A percentile compares a stretch with the other conserved stretches of the same genome.
These are phyloP conservation scores for Zonotrichia leucophrys DNA, from an alignment of 2,113 vertebrate species.

Conservation along the genomic window DNA sequence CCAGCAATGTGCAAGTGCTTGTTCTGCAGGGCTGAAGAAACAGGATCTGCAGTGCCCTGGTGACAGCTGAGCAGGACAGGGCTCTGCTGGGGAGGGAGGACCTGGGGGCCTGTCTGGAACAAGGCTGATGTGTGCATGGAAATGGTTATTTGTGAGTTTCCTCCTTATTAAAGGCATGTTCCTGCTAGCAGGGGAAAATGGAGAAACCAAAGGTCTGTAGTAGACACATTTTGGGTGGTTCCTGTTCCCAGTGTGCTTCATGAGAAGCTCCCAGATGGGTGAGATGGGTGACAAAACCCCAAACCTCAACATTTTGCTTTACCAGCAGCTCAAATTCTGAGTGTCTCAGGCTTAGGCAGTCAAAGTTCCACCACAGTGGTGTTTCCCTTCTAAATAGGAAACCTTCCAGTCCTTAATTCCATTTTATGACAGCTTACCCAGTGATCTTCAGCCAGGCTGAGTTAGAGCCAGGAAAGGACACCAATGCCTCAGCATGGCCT, in stretches of 20 bases:
- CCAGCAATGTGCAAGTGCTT: not conserved
- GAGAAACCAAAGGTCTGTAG: not conserved
- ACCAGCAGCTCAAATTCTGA: not conserved
- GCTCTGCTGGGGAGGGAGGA: constrained; percentile 14
- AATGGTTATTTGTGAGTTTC: not conserved
- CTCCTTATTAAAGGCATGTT: not conserved
- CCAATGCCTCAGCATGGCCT: accelerated
- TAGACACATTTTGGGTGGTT: not conserved
- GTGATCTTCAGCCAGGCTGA: not conserved
- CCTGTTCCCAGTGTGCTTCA: not conserved
- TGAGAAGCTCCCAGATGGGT: not conserved
- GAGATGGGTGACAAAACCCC: not conserved
- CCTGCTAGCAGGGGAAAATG: not conserved
- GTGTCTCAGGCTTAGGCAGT: not conserved
- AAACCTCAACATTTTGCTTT: not conserved
- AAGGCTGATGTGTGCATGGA: not conserved
- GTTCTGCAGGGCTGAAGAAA: not conserved
- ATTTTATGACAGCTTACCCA: not conserved
- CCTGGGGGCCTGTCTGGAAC: not conserved
- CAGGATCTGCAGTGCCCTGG: not conserved
- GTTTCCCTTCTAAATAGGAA: not conserved
- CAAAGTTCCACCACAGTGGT: not conserved
- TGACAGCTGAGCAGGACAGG: not conserved
- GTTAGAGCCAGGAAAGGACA: not conserved
- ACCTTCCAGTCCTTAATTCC: not conserved